These are phyloP conservation scores for Holothuria leucospilota DNA, from an alignment of 53 echinoderm and acorn worm genomes.

Conservation along the genomic window DNA sequence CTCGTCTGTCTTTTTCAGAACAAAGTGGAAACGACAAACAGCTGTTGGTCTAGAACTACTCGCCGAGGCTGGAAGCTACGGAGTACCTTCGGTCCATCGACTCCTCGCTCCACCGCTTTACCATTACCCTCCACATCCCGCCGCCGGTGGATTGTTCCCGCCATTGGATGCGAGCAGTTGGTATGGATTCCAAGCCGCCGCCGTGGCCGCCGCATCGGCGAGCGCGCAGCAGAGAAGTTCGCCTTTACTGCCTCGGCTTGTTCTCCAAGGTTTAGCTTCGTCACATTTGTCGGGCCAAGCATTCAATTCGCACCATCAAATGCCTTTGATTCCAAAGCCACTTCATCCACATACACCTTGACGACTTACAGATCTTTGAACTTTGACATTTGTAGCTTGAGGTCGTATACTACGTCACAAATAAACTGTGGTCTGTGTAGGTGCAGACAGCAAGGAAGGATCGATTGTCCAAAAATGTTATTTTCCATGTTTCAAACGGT, in stretches of 20 bases:
- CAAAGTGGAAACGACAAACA: conserved; percentile 99
- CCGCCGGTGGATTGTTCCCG: conserved; percentile 84
- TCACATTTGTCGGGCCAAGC: conserved; percentile 77
- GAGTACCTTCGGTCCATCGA: conserved; percentile 86
- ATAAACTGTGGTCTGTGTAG: too few species aligned
- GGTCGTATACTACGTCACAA: too few species aligned
- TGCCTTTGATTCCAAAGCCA: conserved; percentile 84
- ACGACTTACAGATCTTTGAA: background rate
- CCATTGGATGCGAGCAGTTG: conserved; percentile 80
- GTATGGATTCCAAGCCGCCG: conserved; percentile 85
- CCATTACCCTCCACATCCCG: conserved; percentile 76
- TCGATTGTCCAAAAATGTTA: too few species aligned
- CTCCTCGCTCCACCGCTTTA: conserved; percentile 93
- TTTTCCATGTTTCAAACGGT: too few species aligned
- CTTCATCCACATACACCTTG: conserved; percentile 95
- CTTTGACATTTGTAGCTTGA: too few species aligned
- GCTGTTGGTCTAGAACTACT: conserved; percentile 93
- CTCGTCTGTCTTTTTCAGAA: conserved; percentile 53
- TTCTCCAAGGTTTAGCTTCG: conserved; percentile 85
- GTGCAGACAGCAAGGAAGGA: too few species aligned
- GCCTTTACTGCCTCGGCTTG: conserved; percentile 88
- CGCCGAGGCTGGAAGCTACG: conserved; percentile 95
- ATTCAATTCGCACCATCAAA: conserved; percentile 48
- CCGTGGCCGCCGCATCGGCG: conserved; percentile 34
- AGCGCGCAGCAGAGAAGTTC: conserved; percentile 66